Conservation (phyloP, 2,797 vertebrate genomes). For the Simalia tracyae region DNA sequence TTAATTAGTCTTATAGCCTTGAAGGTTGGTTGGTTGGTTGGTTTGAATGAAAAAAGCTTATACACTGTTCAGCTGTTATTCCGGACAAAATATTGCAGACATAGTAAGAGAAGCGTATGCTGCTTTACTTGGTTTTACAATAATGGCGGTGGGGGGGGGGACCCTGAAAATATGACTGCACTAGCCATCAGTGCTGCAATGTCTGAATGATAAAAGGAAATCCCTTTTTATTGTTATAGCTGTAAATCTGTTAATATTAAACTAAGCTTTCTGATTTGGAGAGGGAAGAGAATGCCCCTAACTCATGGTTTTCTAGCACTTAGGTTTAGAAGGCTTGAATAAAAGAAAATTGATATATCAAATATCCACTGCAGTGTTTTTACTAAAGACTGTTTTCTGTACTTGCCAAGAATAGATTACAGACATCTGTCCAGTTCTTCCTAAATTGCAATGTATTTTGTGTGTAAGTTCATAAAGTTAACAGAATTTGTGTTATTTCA, state of each 20-base stretch:
- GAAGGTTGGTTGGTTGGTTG: background rate
- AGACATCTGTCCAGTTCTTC: conserved; percentile 39
- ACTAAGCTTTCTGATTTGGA: conserved; percentile 15
- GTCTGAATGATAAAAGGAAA: conserved; percentile 22
- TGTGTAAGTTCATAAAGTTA: conserved; percentile 56
- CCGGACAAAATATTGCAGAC: background rate
- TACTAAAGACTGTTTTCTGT: conserved; percentile 36
- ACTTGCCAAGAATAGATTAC: conserved; percentile 53
- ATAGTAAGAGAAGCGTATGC: background rate
- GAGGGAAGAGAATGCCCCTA: background rate
- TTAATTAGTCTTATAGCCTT: background rate
- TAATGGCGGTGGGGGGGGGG: background rate
- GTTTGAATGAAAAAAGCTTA: background rate
- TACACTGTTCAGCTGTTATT: background rate
- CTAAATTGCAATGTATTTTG: conserved; percentile 45
- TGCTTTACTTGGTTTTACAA: background rate
- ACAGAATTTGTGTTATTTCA: conserved; percentile 60
- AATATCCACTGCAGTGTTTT: conserved; percentile 46
- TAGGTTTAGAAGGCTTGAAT: conserved; percentile 17
- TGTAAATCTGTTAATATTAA: conserved; percentile 39
- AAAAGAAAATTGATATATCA: conserved; percentile 23
- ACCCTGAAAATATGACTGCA: background rate
- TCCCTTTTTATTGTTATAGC: conserved; percentile 30
- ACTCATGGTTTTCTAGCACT: conserved; percentile 24
- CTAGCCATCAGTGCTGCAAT: background rate